A percentile compares a stretch with the other conserved stretches of the same genome.
These are phyloP conservation scores for Struthio camelus DNA, from an alignment of 2,113 vertebrate species.

Conservation along the genomic window DNA sequence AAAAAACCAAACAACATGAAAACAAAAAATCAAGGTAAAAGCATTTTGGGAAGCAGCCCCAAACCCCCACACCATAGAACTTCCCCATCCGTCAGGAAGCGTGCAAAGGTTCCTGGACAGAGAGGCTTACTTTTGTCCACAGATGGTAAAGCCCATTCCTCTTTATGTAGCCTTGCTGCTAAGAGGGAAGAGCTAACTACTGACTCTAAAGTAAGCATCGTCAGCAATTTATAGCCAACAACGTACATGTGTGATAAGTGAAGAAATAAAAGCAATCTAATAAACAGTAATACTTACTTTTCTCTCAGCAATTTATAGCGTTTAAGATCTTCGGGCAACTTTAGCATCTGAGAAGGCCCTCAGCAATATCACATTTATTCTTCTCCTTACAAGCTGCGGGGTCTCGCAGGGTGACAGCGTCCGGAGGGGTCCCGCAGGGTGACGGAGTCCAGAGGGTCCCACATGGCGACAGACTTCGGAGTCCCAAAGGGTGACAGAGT, in stretches of 20 bases:
- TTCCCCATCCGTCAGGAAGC: neutral
- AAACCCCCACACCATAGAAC: fast-evolving
- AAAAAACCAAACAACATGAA: neutral
- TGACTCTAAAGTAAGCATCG: neutral
- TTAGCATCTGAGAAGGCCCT: too few species aligned
- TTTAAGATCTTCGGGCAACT: neutral
- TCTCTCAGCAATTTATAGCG: neutral
- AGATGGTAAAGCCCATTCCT: fast-evolving
- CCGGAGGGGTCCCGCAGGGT: too few species aligned
- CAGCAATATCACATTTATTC: neutral
- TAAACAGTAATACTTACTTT: neutral
- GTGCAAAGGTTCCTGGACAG: neutral
- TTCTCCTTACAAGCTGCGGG: too few species aligned
- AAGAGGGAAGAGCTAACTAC: neutral
- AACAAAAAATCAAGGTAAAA: neutral
- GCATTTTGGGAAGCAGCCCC: neutral
- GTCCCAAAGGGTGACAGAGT: neutral
- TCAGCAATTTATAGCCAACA: neutral
- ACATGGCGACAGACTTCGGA: too few species aligned
- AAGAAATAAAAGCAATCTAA: neutral
- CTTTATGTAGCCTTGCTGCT: neutral
- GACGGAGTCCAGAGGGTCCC: neutral
- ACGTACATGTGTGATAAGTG: fast-evolving
- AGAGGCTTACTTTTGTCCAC: neutral
- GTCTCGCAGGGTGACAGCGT: neutral